phyloP scores from a whole-genome alignment of 2,797 vertebrate species.

The Premnoplex brunnescens region DNA sequence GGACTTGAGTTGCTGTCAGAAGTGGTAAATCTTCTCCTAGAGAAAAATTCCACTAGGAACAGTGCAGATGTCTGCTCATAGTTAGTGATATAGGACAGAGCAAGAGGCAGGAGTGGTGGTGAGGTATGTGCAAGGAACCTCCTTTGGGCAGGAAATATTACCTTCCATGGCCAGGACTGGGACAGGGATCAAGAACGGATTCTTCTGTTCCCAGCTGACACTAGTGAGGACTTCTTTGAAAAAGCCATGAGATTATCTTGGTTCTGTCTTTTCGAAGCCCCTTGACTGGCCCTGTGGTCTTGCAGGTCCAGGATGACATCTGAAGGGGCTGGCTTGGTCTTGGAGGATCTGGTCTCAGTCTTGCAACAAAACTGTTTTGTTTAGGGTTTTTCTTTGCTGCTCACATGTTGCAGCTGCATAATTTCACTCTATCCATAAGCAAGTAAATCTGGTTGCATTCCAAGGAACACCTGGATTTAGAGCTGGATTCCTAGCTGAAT shows the following conservation, averaged over 20 bases:
- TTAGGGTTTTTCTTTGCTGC: background rate
- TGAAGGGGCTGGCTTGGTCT: background rate
- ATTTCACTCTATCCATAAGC: background rate
- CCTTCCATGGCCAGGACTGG: background rate
- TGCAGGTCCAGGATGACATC: background rate
- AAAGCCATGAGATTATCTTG: background rate
- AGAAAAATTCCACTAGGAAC: background rate
- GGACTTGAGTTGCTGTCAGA: background rate
- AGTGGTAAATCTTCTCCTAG: background rate
- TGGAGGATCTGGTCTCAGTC: background rate
- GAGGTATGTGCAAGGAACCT: background rate
- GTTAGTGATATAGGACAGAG: background rate
- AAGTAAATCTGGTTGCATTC: background rate
- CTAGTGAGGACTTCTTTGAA: background rate
- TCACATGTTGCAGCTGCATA: background rate
- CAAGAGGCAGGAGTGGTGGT: background rate
- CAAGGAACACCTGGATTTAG: conserved; percentile 32
- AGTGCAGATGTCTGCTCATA: background rate
- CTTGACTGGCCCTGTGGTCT: background rate
- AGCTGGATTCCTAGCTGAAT: background rate
- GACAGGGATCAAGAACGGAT: background rate
- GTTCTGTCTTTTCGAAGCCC: background rate
- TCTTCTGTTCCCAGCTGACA: background rate
- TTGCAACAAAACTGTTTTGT: background rate
- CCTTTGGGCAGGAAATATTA: background rate